Base-by-base conservation (phyloP, 2,888 invertebrate genomes). In the Anarsia innoxiella region DNA sequence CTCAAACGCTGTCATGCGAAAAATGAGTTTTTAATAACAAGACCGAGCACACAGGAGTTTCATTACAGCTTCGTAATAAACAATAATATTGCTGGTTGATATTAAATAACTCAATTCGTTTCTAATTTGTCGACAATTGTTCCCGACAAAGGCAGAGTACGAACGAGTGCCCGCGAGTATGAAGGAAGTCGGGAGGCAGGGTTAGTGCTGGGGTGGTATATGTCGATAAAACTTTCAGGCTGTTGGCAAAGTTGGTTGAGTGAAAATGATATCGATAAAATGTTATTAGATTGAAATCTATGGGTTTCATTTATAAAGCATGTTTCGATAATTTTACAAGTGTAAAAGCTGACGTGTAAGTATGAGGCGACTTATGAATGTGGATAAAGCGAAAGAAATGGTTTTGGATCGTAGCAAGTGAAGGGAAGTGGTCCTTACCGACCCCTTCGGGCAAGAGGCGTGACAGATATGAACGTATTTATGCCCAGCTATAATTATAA, bases 91-190 rank as follows among this genome's bases (percentile, higher is more conserved):
- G 70, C 72, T 68, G 60, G 71, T 70, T 70, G 77, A 80, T 83
- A 82, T 80, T 82, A 80, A 84, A 79, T 83, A 84, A 84, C 83
- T 84, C 83, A 80, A 84, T 84, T 83, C 82, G 66, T 82, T 83
- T 83, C 80, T 83, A 84, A 84, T 84, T 84, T 84, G 83, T 76
- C 83, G 77, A 84, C 84, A 79, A 84, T 84, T 84, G 83, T 84
- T 75, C 76, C 72, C 78, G 82, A 84, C 84, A 83, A 82, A 83
- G 82, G 82, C 82, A 75, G 56, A 66, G 71, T 64, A 76, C 82
- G 83, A 84, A 76, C 80, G 82, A 83, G 74, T 82, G 83, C 80
- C 64, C 68, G 78, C 77, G 74, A 79, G 80, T 84, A 83, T 83
- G 83, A 82, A 84, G 84, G 82, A 83, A 84, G 84, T 78, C 79